A percentile compares a stretch with the other conserved stretches of the same genome.
These are phyloP conservation scores for Xenopus borealis DNA, from an alignment of 2,113 vertebrate species.

Conservation along the genomic window DNA sequence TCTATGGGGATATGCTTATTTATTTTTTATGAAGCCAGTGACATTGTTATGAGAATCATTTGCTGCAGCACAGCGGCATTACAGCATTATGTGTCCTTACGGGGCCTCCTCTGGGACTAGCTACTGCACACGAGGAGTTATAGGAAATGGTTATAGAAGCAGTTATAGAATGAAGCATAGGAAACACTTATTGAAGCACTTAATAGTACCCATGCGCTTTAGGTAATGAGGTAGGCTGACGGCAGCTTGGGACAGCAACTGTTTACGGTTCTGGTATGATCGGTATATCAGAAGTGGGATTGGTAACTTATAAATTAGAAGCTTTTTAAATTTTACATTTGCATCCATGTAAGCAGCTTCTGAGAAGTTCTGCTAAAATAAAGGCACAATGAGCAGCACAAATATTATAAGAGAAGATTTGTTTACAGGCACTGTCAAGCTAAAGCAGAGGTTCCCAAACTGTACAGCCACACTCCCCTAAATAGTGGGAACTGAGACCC, in stretches of 20 bases:
- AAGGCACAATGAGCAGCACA: too few relatives aligned
- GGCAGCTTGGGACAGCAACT: not conserved
- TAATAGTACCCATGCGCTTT: not conserved
- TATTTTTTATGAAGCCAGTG: constrained; percentile 1
- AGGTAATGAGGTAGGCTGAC: not conserved
- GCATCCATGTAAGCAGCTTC: too few relatives aligned
- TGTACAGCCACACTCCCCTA: too few relatives aligned
- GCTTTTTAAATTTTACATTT: too few relatives aligned
- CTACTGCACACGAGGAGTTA: not conserved
- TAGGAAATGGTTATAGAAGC: not conserved
- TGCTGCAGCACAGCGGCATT: not conserved
- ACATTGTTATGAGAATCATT: not conserved
- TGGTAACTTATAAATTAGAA: too few relatives aligned
- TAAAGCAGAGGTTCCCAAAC: too few relatives aligned
- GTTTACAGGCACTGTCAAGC: too few relatives aligned
- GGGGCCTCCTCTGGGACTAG: not conserved
- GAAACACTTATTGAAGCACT: not conserved
- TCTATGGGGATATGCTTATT: not conserved
- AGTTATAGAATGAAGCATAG: not conserved
- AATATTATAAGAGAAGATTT: too few relatives aligned
- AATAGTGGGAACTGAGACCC: too few relatives aligned
- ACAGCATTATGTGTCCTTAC: not conserved
- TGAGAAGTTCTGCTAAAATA: too few relatives aligned
- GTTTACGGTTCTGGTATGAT: not conserved
- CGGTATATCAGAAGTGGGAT: not conserved